These are phyloP conservation scores for Eulemur coronatus DNA, from an alignment of 2,797 vertebrate genomes.

Conservation along the genomic window DNA sequence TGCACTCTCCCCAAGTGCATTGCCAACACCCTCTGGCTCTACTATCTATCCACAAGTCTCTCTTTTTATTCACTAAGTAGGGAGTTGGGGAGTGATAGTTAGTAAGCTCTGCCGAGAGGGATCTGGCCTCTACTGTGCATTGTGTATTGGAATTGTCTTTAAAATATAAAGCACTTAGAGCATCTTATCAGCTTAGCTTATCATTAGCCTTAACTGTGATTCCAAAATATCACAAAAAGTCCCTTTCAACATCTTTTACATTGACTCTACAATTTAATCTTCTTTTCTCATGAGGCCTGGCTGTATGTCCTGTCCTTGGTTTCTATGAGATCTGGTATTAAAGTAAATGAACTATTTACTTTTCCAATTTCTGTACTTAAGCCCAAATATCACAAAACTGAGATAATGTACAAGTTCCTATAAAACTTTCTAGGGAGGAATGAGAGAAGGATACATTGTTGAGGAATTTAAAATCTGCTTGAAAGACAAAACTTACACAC, in stretches of 20 bases:
- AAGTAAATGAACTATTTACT: background rate
- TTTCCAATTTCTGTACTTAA: constrained; percentile 20
- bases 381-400: background rate
- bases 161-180: background rate
- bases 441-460: background rate
- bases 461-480: constrained; percentile 19
- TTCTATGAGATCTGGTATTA: background rate
- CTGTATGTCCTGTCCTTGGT: background rate
- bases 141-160: background rate
- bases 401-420: background rate
- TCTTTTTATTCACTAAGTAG: background rate
- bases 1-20: background rate
- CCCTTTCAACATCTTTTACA: background rate
- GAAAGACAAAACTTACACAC: background rate
- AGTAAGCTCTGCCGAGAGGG: background rate
- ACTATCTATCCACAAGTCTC: background rate
- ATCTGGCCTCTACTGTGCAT: background rate
- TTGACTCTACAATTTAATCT: background rate
- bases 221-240: background rate
- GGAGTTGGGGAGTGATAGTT: background rate
- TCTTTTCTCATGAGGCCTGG: background rate
- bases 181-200: background rate
- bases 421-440: background rate
- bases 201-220: background rate
- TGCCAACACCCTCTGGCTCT: background rate